Conservation (phyloP, 2,797 vertebrate genomes). For the Pangasius mekongensis region DNA sequence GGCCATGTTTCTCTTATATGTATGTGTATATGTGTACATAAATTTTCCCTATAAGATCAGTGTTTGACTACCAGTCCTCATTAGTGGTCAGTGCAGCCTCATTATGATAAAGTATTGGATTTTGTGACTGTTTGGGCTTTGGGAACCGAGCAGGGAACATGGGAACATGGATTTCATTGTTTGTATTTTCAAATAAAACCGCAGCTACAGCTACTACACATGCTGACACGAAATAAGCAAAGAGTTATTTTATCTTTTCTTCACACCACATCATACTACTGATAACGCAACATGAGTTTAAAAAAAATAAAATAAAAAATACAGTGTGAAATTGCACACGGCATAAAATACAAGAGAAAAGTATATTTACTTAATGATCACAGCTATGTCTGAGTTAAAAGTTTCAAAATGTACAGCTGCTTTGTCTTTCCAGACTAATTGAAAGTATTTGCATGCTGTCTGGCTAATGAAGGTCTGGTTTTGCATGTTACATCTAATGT, state of each 20-base stretch:
- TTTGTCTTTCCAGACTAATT: constrained; percentile 57
- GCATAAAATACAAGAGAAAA: not conserved
- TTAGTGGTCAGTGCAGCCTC: constrained; percentile 38
- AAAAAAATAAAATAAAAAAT: not conserved
- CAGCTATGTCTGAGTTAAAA: not conserved
- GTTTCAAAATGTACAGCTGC: constrained; percentile 20
- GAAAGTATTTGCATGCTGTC: constrained; percentile 59
- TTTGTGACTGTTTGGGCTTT: constrained; percentile 10
- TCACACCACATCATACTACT: not conserved
- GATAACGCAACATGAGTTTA: not conserved
- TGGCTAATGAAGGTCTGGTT: constrained; percentile 60
- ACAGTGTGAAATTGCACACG: not conserved
- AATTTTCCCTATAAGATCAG: constrained; percentile 26
- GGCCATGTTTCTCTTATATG: constrained; percentile 16
- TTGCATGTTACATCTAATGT: constrained; percentile 58
- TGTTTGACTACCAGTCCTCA: constrained; percentile 23
- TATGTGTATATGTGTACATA: not conserved
- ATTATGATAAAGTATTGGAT: constrained; percentile 36
- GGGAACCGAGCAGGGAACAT: not conserved
- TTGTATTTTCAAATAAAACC: not conserved
- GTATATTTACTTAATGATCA: not conserved
- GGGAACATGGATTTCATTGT: not conserved
- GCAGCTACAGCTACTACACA: not conserved
- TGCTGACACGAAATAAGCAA: constrained; percentile 6
- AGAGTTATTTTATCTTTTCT: constrained; percentile 4